These are phyloP conservation scores for human DNA, from an alignment of 2,113 vertebrate species.

Conservation along the genomic window DNA sequence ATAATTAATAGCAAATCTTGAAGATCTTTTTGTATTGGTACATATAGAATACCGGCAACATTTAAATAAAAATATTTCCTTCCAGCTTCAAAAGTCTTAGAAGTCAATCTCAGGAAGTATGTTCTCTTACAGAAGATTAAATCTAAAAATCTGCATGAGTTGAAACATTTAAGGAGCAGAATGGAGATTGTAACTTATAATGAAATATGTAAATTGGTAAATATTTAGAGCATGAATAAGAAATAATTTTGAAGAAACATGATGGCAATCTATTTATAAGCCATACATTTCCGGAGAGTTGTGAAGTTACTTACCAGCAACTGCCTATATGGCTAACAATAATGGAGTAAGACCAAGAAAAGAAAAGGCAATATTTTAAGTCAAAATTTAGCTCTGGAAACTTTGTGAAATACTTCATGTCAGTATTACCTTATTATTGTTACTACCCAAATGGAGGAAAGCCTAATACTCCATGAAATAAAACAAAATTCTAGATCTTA, in stretches of 20 bases:
- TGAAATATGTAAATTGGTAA: conserved; percentile 7
- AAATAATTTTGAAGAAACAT: conserved; percentile 19
- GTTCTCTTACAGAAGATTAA: not conserved
- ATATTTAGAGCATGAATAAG: not conserved
- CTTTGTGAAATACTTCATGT: conserved; percentile 15
- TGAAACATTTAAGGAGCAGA: not conserved
- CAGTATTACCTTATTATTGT: not conserved
- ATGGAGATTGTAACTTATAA: conserved; percentile 30
- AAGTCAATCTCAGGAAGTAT: not conserved
- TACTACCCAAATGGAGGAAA: not conserved
- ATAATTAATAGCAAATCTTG: not conserved
- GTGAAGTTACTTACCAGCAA: conserved; percentile 19
- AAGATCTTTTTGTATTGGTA: not conserved
- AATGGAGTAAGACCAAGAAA: conserved; percentile 12
- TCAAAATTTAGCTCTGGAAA: conserved; percentile 25
- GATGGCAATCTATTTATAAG: not conserved
- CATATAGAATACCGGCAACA: not conserved
- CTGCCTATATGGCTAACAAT: not conserved
- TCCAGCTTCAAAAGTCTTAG: not conserved
- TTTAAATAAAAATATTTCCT: conserved; percentile 40
- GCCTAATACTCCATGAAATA: not conserved
- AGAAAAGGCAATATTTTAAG: conserved; percentile 16
- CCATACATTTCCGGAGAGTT: not conserved
- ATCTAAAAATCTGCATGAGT: not conserved
- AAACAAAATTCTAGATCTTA: conserved; percentile 9